These are phyloP conservation scores for Dynastes tityus DNA, from an alignment of 2,888 invertebrate species.

Conservation along the genomic window DNA sequence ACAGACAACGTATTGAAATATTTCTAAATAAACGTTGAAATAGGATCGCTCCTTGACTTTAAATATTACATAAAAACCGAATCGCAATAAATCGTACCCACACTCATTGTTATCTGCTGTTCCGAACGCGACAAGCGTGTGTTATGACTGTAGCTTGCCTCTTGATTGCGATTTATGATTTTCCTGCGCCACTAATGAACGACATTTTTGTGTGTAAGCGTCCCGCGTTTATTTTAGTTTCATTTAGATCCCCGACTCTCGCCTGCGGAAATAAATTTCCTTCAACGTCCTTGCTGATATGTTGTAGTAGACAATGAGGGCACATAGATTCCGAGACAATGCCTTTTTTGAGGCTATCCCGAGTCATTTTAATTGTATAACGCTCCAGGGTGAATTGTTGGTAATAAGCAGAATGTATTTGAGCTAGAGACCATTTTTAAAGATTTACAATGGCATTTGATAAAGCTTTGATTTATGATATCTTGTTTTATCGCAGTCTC, in stretches of 20 bases:
- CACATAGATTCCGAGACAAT: not conserved
- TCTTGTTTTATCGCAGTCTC: too few species aligned
- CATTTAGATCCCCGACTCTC: constrained; percentile 21
- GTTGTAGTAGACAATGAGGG: constrained; percentile 4
- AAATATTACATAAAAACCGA: constrained; percentile 53
- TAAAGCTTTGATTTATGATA: too few species aligned
- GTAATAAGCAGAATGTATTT: not conserved
- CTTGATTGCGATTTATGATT: constrained; percentile 60
- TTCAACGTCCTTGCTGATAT: constrained; percentile 10
- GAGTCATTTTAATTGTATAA: constrained; percentile 4
- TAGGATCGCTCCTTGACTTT: constrained; percentile 52
- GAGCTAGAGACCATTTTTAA: too few species aligned
- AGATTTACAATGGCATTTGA: too few species aligned
- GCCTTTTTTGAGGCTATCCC: not conserved
- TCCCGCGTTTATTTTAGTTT: constrained; percentile 68
- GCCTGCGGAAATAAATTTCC: constrained; percentile 39
- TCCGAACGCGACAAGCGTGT: constrained; percentile 55
- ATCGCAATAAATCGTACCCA: constrained; percentile 57
- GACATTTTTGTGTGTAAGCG: constrained; percentile 49
- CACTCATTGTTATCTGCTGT: constrained; percentile 56
- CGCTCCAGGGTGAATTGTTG: not conserved
- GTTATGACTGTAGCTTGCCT: constrained; percentile 57
- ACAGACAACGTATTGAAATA: constrained; percentile 46
- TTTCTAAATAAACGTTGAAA: constrained; percentile 51
- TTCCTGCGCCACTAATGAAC: constrained; percentile 56